Evolutionary conservation across 2,797 vertebrate species (phyloP).

Genomic region (Hydrocynus forskahlii): DNA sequence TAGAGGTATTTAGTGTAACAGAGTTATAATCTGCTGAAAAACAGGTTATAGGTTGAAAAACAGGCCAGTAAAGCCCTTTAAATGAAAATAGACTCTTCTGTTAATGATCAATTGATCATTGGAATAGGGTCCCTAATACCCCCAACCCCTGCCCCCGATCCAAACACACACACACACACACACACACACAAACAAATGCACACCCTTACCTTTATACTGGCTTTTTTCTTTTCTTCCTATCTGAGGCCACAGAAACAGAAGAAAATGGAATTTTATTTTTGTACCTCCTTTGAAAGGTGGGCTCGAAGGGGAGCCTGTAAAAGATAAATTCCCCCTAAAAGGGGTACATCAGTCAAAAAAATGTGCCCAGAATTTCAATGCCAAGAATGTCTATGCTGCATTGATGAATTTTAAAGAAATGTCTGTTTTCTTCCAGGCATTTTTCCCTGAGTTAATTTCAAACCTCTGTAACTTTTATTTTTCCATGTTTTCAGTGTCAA

Average conservation of each 20-base stretch:
- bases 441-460: too few relatives aligned
- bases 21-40: conserved; percentile 40
- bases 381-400: neutral
- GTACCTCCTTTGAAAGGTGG: neutral
- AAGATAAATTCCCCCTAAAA: neutral
- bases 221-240: neutral
- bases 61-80: conserved; percentile 49
- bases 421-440: too few relatives aligned
- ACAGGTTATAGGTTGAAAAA: conserved; percentile 31
- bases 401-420: too few relatives aligned
- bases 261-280: too few relatives aligned
- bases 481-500: too few relatives aligned
- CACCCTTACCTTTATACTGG: neutral
- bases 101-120: conserved; percentile 56
- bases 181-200: too few relatives aligned
- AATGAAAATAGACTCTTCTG: conserved; percentile 50
- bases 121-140: conserved; percentile 33
- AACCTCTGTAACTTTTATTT: too few relatives aligned
- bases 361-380: too few relatives aligned
- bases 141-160: neutral
- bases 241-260: neutral
- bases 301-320: neutral
- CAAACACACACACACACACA: too few relatives aligned
- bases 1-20: conserved; percentile 19
- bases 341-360: neutral